Evolutionary conservation across 1,140 invertebrate genomes (phyloP).

Genomic region (Aphis gossypii): DNA sequence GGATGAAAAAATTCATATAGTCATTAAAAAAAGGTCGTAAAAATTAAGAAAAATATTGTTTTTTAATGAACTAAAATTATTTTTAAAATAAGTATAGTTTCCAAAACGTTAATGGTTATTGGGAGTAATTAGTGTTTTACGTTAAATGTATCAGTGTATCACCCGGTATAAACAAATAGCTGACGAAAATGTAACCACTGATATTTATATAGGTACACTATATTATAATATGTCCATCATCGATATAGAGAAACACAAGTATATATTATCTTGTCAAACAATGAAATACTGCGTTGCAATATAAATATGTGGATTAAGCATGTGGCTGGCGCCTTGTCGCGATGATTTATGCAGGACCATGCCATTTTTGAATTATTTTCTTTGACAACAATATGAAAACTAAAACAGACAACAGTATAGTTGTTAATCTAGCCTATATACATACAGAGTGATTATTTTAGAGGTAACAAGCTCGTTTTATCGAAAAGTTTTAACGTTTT

Average conservation of each 20-base stretch:
- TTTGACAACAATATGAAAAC: background rate
- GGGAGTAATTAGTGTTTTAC: background rate
- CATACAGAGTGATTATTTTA: background rate
- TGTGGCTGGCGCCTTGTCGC: constrained; percentile 12
- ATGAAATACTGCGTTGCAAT: constrained; percentile 21
- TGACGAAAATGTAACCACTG: background rate
- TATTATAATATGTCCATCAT: background rate
- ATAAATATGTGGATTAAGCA: background rate
- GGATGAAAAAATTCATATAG: too few species aligned
- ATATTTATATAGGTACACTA: background rate
- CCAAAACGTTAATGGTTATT: background rate
- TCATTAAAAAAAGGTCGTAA: too few species aligned
- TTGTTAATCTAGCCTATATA: background rate
- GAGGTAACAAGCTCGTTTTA: background rate
- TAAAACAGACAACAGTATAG: background rate
- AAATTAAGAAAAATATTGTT: too few species aligned
- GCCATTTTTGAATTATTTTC: constrained; percentile 19
- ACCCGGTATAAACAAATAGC: background rate
- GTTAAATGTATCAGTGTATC: background rate
- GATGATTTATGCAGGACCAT: background rate
- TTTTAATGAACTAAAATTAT: background rate
- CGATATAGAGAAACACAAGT: background rate
- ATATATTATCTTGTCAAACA: constrained; percentile 24
- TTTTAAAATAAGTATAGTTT: background rate
- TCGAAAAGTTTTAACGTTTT: background rate